Conservation (phyloP, 1,140 invertebrate species). For the Drosophila pachea region DNA sequence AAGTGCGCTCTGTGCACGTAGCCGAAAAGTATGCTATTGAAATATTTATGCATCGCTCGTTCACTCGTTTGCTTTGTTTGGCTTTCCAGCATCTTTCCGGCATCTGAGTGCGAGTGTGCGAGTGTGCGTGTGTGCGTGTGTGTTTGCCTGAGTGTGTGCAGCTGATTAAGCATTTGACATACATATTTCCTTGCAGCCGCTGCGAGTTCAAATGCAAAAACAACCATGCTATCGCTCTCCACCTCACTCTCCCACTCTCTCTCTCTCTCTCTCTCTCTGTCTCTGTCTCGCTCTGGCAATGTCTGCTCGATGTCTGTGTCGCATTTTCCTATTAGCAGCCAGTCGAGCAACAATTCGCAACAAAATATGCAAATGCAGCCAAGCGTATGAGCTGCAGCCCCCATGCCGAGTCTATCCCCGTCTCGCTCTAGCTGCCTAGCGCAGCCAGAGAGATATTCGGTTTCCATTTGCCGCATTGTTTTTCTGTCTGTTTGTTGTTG, state of each 20-base stretch:
- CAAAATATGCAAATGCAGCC: slow-evolving; percentile 73
- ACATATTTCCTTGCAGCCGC: slow-evolving; percentile 59
- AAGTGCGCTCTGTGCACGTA: slow-evolving; percentile 51
- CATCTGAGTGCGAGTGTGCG: not conserved
- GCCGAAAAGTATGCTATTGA: slow-evolving; percentile 74
- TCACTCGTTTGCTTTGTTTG: slow-evolving; percentile 61
- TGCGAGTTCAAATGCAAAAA: slow-evolving; percentile 63
- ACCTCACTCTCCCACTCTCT: slow-evolving; percentile 23
- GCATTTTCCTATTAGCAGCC: slow-evolving; percentile 72
- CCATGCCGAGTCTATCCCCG: not conserved
- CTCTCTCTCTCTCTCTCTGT: not conserved
- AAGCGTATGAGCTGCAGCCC: slow-evolving; percentile 51
- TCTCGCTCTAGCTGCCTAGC: not conserved
- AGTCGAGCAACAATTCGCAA: slow-evolving; percentile 70
- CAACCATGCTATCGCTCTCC: slow-evolving; percentile 69
- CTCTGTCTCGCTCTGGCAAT: not conserved
- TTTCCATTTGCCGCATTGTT: slow-evolving; percentile 63
- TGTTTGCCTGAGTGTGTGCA: slow-evolving; percentile 45
- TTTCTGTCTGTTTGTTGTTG: slow-evolving; percentile 65
- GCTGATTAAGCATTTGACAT: slow-evolving; percentile 74
- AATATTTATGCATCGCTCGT: slow-evolving; percentile 69
- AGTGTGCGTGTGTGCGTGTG: slow-evolving; percentile 10
- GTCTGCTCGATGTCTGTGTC: slow-evolving; percentile 44
- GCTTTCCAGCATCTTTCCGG: not conserved
- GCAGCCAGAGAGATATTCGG: not conserved